Base-by-base conservation (phyloP, 2,113 vertebrate species). In the Anhinga anhinga region DNA sequence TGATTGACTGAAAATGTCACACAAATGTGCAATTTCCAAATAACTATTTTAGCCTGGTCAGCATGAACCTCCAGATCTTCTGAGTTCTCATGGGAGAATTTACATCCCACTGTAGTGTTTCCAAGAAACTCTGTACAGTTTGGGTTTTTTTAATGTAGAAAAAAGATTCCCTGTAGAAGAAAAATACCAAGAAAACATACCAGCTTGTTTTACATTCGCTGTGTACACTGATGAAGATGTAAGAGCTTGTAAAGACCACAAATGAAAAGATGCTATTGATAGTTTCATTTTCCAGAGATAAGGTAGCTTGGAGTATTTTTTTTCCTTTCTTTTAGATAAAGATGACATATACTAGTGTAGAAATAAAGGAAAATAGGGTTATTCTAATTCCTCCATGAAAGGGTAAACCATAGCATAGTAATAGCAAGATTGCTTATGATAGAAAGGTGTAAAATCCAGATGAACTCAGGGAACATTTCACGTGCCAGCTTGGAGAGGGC, bases 271-370 rank as follows among this genome's bases (percentile, higher is more conserved):
- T 74, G 38, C 40, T 81, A 17, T 30, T 55, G 56, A 45, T 26
- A 74, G 61, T 69, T 90, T 92, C 32, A 7, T 87, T 95, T 97
- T 97, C 91, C 86, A 87, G 80, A 86, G 82, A 95, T 92, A 78
- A 92, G 44, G 15, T 52, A 34, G 13, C 36, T 74, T 97, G 42
- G 67, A 92, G 76, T 80, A 34, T 1, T 49, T 83, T 84, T 70
- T 73, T 63, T 52, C 9, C n/a, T 82, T 74, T 77, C 55, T 90
- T 65, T 84, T 71, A 71, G 15, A 32, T 83, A 86, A 79, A 62
- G 49, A 91, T 83, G 82, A 93, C 72, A 67, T 40, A 83, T 21
- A 12, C 47, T 88, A 47, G 36, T 23, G 29, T 32, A 81, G 50
- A 76, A 92, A 79, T 52, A 69, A 90, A 86, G 52, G 82, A 77